Conservation (phyloP, 1,140 invertebrate species). For the Drosophila kohkoa region DNA sequence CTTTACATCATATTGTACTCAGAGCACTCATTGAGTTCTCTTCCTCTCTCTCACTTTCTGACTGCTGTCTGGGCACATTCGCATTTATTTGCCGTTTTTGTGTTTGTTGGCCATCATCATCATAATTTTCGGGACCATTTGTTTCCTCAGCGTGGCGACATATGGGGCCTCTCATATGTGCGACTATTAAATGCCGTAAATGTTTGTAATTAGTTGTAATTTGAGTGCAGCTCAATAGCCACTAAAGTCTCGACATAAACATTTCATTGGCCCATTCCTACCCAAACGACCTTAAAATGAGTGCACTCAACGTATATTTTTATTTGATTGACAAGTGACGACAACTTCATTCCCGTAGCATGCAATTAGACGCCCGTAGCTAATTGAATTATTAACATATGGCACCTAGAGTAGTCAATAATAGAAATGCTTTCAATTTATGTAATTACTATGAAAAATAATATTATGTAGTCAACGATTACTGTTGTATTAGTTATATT, state of each 20-base stretch:
- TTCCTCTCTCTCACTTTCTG: neutral
- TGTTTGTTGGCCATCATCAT: constrained; percentile 22
- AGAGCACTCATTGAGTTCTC: neutral
- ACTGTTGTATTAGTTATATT: too few species aligned
- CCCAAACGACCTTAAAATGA: constrained; percentile 44
- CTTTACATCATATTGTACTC: constrained; percentile 31
- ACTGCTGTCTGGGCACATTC: constrained; percentile 3
- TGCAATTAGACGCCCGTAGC: constrained; percentile 32
- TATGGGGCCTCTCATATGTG: constrained; percentile 50
- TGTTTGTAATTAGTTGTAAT: constrained; percentile 71
- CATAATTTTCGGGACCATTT: constrained; percentile 42
- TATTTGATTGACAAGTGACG: constrained; percentile 46
- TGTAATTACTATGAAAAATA: too few species aligned
- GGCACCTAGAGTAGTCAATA: neutral
- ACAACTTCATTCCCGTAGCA: constrained; percentile 29
- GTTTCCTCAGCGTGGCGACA: constrained; percentile 36
- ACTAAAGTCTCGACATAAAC: constrained; percentile 63
- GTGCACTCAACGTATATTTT: constrained; percentile 50
- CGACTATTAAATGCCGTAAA: constrained; percentile 64
- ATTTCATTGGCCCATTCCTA: constrained; percentile 58
- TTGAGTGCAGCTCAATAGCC: constrained; percentile 37
- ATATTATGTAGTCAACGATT: too few species aligned
- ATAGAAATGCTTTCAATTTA: neutral
- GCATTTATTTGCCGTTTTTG: constrained; percentile 29
- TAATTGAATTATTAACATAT: constrained; percentile 41